Evolutionary conservation across 2,888 invertebrate genomes (phyloP).

Genomic region (Sphinx pinastri): DNA sequence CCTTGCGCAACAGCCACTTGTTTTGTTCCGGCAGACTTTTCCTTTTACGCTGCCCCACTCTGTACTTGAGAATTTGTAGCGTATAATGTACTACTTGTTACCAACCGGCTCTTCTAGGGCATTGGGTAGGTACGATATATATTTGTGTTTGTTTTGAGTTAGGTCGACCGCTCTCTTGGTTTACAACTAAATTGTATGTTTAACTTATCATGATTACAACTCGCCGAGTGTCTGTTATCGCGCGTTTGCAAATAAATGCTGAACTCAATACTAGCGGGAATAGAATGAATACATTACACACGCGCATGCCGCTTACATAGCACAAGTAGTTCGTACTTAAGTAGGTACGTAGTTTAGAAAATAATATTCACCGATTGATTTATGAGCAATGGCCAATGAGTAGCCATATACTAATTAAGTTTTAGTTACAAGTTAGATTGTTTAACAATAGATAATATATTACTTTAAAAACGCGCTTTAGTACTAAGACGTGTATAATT

Average conservation of each 20-base stretch:
- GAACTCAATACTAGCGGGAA: conserved; percentile 21
- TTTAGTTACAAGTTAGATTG: too few species aligned
- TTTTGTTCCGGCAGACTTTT: conserved; percentile 78
- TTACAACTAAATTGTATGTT: conserved; percentile 7
- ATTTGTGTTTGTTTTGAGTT: not conserved
- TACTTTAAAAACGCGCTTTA: too few species aligned
- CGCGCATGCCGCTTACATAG: too few species aligned
- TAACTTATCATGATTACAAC: conserved; percentile 9
- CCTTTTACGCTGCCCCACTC: conserved; percentile 67
- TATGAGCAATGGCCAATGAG: too few species aligned
- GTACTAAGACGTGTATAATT: not conserved
- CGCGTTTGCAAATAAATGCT: conserved; percentile 3
- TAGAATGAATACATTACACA: not conserved
- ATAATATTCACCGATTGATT: too few species aligned
- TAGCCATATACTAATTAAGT: too few species aligned
- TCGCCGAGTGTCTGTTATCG: conserved; percentile 1
- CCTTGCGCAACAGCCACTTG: conserved; percentile 77
- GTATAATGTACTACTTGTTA: conserved; percentile 57
- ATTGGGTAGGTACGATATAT: conserved; percentile 12
- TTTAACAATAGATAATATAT: too few species aligned
- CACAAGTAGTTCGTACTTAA: too few species aligned
- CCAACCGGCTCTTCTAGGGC: conserved; percentile 44
- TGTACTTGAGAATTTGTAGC: conserved; percentile 56
- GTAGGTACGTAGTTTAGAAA: too few species aligned
- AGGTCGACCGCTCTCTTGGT: not conserved